A percentile compares a stretch with the other conserved stretches of the same genome.
Evolutionary conservation across 2,113 vertebrate species (phyloP).

Genomic region (Thinocorus orbignyianus): DNA sequence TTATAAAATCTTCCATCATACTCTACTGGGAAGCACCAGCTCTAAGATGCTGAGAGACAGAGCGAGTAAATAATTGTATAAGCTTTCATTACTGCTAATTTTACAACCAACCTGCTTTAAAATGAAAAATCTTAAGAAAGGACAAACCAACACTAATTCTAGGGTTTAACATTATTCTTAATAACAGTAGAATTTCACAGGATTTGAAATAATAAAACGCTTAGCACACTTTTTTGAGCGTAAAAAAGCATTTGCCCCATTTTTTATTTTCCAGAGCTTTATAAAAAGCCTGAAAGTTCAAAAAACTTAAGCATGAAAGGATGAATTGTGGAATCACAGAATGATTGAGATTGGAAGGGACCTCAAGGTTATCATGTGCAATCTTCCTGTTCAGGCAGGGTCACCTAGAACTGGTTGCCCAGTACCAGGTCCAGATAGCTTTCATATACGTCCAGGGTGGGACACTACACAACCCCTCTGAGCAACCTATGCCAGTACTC

Average conservation of each 20-base stretch:
- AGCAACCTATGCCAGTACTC: not conserved
- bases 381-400: rapidly evolving
- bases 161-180: not conserved
- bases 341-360: not conserved
- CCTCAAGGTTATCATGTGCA: not conserved
- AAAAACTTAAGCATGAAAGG: not conserved
- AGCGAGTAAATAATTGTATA: not conserved
- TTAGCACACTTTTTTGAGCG: not conserved
- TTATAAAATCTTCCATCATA: not conserved
- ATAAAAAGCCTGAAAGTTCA: not conserved
- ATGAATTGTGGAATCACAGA: not conserved
- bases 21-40: not conserved
- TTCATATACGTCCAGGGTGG: not conserved
- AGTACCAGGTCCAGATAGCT: not conserved
- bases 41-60: not conserved
- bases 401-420: not conserved
- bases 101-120: not conserved
- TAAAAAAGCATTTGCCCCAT: not conserved
- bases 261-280: not conserved
- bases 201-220: not conserved
- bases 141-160: not conserved
- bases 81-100: not conserved
- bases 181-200: not conserved
- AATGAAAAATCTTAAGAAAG: not conserved
- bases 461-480: not conserved